A percentile compares a stretch with the other conserved stretches of the same genome.
phyloP scores from a whole-genome alignment of 2,888 invertebrate species.

The Brassicogethes aeneus region DNA sequence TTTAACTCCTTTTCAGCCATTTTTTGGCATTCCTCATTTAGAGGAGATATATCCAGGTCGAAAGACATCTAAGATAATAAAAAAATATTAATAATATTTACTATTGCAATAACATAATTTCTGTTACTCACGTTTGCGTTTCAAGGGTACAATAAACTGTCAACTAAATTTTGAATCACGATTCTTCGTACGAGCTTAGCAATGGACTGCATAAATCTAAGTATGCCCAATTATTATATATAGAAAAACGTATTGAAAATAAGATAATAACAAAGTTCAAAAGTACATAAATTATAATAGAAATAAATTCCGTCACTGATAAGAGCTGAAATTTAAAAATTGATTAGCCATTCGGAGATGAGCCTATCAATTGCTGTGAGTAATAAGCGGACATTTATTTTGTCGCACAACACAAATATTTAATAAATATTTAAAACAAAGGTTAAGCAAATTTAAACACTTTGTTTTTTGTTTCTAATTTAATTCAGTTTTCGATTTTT shows the following conservation, averaged over 20 bases:
- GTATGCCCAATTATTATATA: neutral
- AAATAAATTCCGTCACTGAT: neutral
- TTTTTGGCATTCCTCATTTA: slow-evolving; percentile 48
- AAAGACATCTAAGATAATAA: slow-evolving; percentile 33
- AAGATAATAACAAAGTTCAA: slow-evolving; percentile 1
- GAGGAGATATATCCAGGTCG: slow-evolving; percentile 49
- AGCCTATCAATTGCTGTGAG: no score
- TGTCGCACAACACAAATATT: no score
- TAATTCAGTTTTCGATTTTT: no score
- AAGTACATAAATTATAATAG: neutral
- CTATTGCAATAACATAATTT: neutral
- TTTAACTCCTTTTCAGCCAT: slow-evolving; percentile 57
- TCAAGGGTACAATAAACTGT: no score
- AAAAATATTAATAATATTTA: neutral
- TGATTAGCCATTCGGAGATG: no score
- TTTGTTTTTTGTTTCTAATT: no score
- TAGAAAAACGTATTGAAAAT: neutral
- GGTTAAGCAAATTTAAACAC: no score
- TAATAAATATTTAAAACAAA: no score
- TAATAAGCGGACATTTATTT: no score
- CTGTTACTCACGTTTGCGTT: no score
- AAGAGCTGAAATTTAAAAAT: neutral
- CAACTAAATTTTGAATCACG: no score
- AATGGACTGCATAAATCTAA: neutral
- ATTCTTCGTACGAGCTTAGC: no score